Evolutionary conservation across 1,140 invertebrate species (phyloP), one percentile per base, ranked within the genome.

Genomic region (Aplysia californica): DNA sequence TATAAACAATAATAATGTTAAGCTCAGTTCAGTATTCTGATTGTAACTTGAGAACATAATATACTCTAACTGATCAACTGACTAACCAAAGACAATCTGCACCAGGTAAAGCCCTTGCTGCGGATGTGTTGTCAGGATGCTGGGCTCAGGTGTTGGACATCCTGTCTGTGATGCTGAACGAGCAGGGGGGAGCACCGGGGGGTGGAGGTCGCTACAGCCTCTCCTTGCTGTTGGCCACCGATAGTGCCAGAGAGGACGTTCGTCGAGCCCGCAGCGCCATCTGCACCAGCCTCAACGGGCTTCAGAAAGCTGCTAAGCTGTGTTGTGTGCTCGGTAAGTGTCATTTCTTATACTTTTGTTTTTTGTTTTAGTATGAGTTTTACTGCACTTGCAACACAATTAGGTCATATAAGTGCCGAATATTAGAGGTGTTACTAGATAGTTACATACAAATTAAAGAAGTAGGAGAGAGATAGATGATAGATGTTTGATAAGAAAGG

Each of bases 61-160:
- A 10, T 50, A n/a, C n/a, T 15, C 44, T 15, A 50, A 50, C 44
- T 50, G 44, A n/a, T n/a, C 10, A 50, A 10, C n/a, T 10, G 44
- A 15, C 10, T n/a, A 50, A 50, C 10, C 44, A 50, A 50, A 50
- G 44, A 50, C 44, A 50, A 50, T n/a, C n/a, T 67, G 33, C 29
- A 3, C 6, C 79, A 92, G 92, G 92, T 68, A 86, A 89, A 75
- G 91, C 90, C 66, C 87, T 92, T 56, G 85, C 90, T 35, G 81
- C 89, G 21, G 84, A 90, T 79, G 93, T 98, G n/a, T 87, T 98
- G 35, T 96, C 95, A 3, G 95, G 94, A 81, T 97, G 96, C 85
- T 98, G 96, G 96, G 94, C 95, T 61, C 95, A 95, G 0, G 94
- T 97, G 91, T 93, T 97, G 58, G 93, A 94, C n/a, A 94, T 98